Evolutionary conservation across 2,113 vertebrate genomes (phyloP), one percentile per base, ranked within the genome.

Genomic region (Rhinolophus ferrumequinum): DNA sequence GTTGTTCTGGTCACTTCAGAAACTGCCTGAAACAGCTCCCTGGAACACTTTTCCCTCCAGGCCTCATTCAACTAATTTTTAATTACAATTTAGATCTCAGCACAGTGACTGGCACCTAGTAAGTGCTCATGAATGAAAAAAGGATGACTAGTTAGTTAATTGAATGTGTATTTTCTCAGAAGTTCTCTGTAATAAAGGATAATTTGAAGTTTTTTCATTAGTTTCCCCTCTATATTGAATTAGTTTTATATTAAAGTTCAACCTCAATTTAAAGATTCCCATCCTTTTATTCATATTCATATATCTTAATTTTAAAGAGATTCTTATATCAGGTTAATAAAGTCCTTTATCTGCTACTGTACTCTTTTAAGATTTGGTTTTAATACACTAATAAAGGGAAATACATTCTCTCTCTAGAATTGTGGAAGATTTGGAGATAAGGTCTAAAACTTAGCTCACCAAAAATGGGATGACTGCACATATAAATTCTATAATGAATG

Each of bases 221-320:
- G 1, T 67, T 80, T 80, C 41, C 26, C 30, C 15, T 92, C 67
- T 92, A 19, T 60, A 52, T 66, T 62, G 8, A 85, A 89, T 72
- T 72, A 50, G 41, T 70, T 77, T 44, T 87, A 38, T 62, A 41
- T 60, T 89, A 69, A 79, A 62, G 15, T 73, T 22, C 52, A 69
- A 89, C n/a, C 13, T 69, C 24, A 50, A 33, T 60, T 44, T 75
- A 60, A 56, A 88, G 13, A 67, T 80, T 84, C 50, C n/a, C 50
- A 92, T 82, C 16, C 33, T 92, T 69, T 69, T 54, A 95, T 76
- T 96, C 12, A 54, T 52, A 67, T 60, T 89, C 15, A 76, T 56
- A 18, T 85, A 69, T 33, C 52, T 96, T 41, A 70, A 69, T 86
- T 85, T 69, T 54, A 26, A 16, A 52, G 67, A 94, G 47, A n/a